A percentile compares a stretch with the other conserved stretches of the same genome.
These are phyloP conservation scores for Anastrepha obliqua DNA, from an alignment of 1,140 invertebrate genomes.

Conservation along the genomic window DNA sequence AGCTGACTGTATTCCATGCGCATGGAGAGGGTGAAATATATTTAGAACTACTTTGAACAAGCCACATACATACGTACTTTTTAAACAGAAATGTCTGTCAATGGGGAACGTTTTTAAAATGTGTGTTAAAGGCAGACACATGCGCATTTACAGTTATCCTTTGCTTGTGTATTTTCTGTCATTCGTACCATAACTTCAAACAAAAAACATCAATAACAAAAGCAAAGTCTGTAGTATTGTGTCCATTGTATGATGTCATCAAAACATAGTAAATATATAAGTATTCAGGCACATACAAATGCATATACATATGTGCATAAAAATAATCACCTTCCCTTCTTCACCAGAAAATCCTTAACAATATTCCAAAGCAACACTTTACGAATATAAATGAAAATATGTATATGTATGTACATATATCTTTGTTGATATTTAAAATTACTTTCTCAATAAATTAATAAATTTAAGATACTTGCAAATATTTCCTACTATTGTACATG, in stretches of 20 bases:
- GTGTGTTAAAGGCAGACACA: not conserved
- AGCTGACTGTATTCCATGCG: not conserved
- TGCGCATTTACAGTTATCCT: not conserved
- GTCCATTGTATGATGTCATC: conserved; percentile 31
- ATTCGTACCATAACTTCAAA: not conserved
- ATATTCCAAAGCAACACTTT: too few relatives aligned
- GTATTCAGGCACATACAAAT: not conserved
- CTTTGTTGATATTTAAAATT: too few relatives aligned
- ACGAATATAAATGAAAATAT: too few relatives aligned
- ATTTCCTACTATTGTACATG: too few relatives aligned
- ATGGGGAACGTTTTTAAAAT: not conserved
- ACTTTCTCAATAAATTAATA: too few relatives aligned
- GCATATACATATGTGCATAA: not conserved
- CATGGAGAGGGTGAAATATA: not conserved
- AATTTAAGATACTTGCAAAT: too few relatives aligned
- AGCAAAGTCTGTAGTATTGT: not conserved
- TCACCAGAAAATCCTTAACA: not conserved
- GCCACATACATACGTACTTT: not conserved
- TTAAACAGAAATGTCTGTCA: not conserved
- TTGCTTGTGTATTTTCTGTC: not conserved
- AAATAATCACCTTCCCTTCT: not conserved
- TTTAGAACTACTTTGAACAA: not conserved
- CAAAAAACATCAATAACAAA: conserved; percentile 16
- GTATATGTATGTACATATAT: too few relatives aligned
- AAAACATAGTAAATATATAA: not conserved